Evolutionary conservation across 2,113 vertebrate species (phyloP).

Genomic region (Suricata suricatta): DNA sequence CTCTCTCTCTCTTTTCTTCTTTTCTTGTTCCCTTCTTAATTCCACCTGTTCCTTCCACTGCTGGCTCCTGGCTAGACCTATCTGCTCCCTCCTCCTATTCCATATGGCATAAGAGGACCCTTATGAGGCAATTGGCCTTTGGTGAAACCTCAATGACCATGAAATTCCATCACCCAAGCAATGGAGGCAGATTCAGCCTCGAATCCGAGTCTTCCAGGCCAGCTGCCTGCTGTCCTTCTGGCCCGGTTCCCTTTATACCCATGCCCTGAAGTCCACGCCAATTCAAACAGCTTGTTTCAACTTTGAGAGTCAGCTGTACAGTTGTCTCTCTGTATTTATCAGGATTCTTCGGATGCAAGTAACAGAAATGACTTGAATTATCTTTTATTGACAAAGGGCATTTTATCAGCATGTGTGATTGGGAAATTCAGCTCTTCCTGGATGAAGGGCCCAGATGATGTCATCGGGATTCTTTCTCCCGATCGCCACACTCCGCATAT

Average conservation of each 20-base stretch:
- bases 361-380: constrained; percentile 50
- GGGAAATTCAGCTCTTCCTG: neutral
- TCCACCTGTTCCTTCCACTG: neutral
- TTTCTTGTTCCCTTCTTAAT: too few species aligned
- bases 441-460: neutral
- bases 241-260: constrained; percentile 25
- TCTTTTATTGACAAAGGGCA: neutral
- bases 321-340: neutral
- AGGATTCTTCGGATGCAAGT: constrained; percentile 5
- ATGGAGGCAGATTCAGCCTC: neutral
- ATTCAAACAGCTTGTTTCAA: constrained; percentile 31
- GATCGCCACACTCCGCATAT: rapidly evolving
- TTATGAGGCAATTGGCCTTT: constrained; percentile 16
- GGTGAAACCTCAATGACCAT: constrained; percentile 48
- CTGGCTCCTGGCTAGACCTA: neutral
- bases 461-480: neutral
- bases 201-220: constrained; percentile 38
- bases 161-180: constrained; percentile 47
- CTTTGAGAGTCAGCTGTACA: neutral
- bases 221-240: constrained; percentile 60
- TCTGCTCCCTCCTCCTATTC: neutral
- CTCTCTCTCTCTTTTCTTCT: neutral
- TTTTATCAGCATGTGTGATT: neutral
- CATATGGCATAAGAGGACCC: neutral
- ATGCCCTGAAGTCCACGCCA: constrained; percentile 15